Evolutionary conservation across 2,113 vertebrate species (phyloP).

Genomic region (Eupsittula cactorum): DNA sequence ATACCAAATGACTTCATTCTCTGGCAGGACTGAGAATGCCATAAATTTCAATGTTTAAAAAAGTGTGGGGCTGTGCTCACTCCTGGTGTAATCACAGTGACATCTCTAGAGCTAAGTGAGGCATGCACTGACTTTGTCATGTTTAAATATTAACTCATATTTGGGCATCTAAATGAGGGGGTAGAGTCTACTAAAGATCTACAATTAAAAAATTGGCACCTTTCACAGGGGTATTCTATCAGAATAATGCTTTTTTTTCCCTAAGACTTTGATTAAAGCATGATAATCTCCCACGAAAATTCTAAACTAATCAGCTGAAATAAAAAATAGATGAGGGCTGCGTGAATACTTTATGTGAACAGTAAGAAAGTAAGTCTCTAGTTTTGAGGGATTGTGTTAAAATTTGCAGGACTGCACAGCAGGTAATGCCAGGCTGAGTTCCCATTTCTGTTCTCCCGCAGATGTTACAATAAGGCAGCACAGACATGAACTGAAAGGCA

Average conservation of each 20-base stretch:
- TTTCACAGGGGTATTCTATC: neutral
- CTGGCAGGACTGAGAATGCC: neutral
- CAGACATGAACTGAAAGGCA: neutral
- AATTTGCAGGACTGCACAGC: slow-evolving; percentile 2
- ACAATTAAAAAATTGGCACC: neutral
- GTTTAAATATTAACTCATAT: neutral
- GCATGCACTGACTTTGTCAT: neutral
- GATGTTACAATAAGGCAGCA: neutral
- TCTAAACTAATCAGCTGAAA: neutral
- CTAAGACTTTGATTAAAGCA: neutral
- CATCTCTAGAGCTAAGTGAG: neutral
- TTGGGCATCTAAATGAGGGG: neutral
- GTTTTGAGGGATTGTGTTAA: slow-evolving; percentile 14
- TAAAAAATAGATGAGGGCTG: slow-evolving; percentile 16
- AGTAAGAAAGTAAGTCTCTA: neutral
- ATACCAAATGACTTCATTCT: neutral
- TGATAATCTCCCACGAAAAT: neutral
- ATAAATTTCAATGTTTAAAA: slow-evolving; percentile 1
- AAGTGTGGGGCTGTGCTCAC: neutral
- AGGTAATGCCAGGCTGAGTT: neutral
- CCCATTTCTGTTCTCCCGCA: neutral
- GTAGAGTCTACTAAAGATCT: neutral
- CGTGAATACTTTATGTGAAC: neutral
- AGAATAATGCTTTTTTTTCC: neutral
- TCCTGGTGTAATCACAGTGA: neutral